Base-by-base conservation (phyloP, 2,113 vertebrate species). In the Elephas maximus region DNA sequence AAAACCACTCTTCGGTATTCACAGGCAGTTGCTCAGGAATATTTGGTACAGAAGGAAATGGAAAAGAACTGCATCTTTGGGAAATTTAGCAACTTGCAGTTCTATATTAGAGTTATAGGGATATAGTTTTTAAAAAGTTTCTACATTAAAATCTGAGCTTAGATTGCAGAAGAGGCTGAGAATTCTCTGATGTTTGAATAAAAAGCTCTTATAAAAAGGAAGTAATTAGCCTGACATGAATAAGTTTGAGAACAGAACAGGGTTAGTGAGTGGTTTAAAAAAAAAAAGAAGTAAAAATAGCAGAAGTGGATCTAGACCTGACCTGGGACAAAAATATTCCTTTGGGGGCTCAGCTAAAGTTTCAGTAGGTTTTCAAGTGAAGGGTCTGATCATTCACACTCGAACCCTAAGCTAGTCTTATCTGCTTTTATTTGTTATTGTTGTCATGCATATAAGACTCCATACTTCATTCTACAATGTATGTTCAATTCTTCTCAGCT, bases 171-270 rank as follows among this genome's bases (percentile, higher is more conserved):
- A 79, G n/a, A 86, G 23, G 78, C n/a, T 45, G 48, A 83, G 18
- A 84, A 33, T 63, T 88, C 74, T 78, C 67, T 90, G 51, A 94
- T 14, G 87, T 96, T 79, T 92, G 79, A 28, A 81, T 37, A 93
- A 44, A 44, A 90, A 57, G 30, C 21, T 96, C 76, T 95, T 97
- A 95, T 93, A 95, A 93, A 57, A 94, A 94, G 88, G 80, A 95
- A 97, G n/a, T 97, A 96, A 97, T 97, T 98, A 97, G 65, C 93
- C 84, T 85, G 60, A 79, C 88, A 88, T 78, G 94, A 96, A 83
- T 90, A 73, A 98, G 4, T 97, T 97, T 97, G 81, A 48, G 45
- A 97, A 85, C 15, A 97, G 93, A 97, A 97, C 71, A 97, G 91
- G 97, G 97, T 97, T 97, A 98, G 81, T 96, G 96, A 88, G 92